Evolutionary conservation across 2,113 vertebrate species (phyloP).

Genomic region (Conger conger): DNA sequence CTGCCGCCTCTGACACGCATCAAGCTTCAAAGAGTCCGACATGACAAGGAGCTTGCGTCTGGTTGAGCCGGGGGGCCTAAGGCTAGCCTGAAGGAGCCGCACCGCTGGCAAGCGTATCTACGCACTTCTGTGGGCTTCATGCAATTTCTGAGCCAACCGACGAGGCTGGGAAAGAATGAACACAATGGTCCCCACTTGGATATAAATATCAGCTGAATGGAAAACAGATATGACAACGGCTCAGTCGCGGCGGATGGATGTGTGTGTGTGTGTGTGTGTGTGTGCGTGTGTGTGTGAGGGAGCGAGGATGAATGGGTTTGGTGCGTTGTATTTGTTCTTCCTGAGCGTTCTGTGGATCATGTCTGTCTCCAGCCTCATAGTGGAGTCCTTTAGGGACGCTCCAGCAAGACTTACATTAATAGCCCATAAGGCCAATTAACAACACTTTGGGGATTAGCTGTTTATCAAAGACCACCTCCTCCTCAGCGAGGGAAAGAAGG

Average conservation of each 20-base stretch:
- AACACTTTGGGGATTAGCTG: slow-evolving; percentile 27
- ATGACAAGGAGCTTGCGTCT: background rate
- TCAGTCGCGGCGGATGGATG: background rate
- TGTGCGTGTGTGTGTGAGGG: too few species aligned
- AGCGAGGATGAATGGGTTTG: background rate
- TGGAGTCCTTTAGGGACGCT: background rate
- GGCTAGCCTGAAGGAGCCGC: background rate
- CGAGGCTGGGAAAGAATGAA: background rate
- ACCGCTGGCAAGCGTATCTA: background rate
- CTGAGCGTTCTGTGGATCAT: background rate
- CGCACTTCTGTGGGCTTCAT: background rate
- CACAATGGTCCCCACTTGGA: background rate
- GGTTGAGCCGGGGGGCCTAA: background rate
- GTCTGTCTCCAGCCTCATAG: background rate
- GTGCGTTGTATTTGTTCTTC: background rate
- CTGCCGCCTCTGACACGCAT: background rate
- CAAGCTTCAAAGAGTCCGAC: background rate
- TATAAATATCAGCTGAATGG: background rate
- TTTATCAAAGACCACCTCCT: slow-evolving; percentile 22
- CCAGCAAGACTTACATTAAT: slow-evolving; percentile 21
- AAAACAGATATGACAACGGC: background rate
- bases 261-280: background rate
- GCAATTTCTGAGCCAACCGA: background rate
- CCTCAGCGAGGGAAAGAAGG: background rate
- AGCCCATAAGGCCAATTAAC: slow-evolving; percentile 24